These are phyloP conservation scores for Drosophila lowei DNA, from an alignment of 1,140 invertebrate genomes.

Conservation along the genomic window DNA sequence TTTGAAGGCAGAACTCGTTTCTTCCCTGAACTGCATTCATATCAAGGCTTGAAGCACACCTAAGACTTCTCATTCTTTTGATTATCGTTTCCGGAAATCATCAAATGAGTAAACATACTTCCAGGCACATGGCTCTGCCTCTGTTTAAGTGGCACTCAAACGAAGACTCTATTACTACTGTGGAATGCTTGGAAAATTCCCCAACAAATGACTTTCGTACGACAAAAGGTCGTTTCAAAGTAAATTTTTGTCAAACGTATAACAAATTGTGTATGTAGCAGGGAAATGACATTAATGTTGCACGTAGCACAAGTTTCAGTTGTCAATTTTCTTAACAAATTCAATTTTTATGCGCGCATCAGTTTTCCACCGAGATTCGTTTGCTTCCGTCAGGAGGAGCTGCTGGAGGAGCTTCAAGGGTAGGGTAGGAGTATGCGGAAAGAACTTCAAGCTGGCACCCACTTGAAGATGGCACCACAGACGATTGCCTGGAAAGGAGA, in stretches of 20 bases:
- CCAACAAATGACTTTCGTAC: not conserved
- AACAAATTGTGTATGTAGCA: slow-evolving; percentile 23
- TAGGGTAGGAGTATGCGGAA: too few species aligned
- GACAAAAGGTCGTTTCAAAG: slow-evolving; percentile 3
- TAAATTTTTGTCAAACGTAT: slow-evolving; percentile 16
- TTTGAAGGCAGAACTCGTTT: too few species aligned
- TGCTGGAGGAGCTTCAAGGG: too few species aligned
- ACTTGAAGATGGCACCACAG: slow-evolving; percentile 49
- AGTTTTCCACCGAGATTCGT: slow-evolving; percentile 24
- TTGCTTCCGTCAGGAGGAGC: slow-evolving; percentile 48
- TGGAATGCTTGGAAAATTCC: too few species aligned
- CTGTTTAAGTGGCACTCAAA: too few species aligned
- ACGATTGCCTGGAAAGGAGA: slow-evolving; percentile 8
- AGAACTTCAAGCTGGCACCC: slow-evolving; percentile 54
- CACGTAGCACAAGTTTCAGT: slow-evolving; percentile 48
- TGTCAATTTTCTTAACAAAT: slow-evolving; percentile 52
- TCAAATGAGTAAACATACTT: too few species aligned
- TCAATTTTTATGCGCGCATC: slow-evolving; percentile 47
- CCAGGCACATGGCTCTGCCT: too few species aligned
- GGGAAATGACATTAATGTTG: slow-evolving; percentile 39
- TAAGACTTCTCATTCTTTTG: too few species aligned
- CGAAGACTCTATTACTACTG: too few species aligned
- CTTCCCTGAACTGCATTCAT: not conserved
- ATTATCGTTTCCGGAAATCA: too few species aligned
- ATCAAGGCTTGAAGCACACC: too few species aligned